Percentiles rank a stretch among this genome's conserved stretches.
These are phyloP conservation scores for Mastomys coucha DNA, from an alignment of 2,113 vertebrate genomes.

Conservation along the genomic window DNA sequence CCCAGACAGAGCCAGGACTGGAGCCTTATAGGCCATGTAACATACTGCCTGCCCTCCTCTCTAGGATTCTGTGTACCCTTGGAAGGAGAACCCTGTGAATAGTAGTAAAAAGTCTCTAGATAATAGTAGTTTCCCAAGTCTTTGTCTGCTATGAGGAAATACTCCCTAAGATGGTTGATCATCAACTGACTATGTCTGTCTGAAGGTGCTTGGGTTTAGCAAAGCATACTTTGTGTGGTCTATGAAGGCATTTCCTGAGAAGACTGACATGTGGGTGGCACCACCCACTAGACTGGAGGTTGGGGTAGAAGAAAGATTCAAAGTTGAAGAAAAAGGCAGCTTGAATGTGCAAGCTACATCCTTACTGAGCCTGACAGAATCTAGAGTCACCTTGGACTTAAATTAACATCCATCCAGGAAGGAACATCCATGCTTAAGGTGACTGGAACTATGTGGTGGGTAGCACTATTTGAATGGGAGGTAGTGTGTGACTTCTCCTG, in stretches of 20 bases:
- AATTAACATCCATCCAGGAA: neutral
- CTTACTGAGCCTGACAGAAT: neutral
- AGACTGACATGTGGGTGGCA: neutral
- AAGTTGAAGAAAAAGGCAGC: neutral
- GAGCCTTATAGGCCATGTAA: neutral
- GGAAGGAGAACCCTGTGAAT: neutral
- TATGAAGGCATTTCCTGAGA: neutral
- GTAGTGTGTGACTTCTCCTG: neutral
- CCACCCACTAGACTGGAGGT: neutral
- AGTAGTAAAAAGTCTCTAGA: neutral
- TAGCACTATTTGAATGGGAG: neutral
- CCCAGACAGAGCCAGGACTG: neutral
- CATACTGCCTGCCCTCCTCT: neutral
- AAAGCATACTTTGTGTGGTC: neutral
- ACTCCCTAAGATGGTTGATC: neutral
- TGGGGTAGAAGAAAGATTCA: neutral
- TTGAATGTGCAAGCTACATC: too few relatives aligned
- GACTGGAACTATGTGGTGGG: too few relatives aligned
- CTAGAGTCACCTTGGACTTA: too few relatives aligned
- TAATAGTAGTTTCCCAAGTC: neutral
- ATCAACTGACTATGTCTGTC: neutral
- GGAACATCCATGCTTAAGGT: too few relatives aligned
- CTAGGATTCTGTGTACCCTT: neutral
- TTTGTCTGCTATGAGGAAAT: neutral
- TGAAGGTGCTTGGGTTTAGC: neutral